Evolutionary conservation across 2,113 vertebrate genomes (phyloP).

Genomic region (Leucoraja erinaceus): DNA sequence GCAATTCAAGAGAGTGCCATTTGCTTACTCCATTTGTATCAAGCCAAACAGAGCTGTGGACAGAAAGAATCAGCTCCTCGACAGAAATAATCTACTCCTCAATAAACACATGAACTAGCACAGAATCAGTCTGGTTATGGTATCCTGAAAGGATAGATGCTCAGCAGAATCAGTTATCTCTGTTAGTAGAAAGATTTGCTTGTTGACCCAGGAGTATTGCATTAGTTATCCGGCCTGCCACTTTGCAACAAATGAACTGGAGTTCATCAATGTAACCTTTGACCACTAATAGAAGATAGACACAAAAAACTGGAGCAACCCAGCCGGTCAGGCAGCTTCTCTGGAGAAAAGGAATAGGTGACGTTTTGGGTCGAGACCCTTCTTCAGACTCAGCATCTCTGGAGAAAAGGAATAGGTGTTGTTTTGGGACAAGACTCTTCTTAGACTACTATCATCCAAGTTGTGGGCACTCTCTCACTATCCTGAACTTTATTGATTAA

Average conservation of each 20-base stretch:
- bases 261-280: not conserved
- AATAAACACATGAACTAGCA: not conserved
- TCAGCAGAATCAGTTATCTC: not conserved
- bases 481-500: too few relatives aligned
- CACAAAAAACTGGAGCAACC: too few relatives aligned
- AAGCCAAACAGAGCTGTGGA: not conserved
- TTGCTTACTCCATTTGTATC: not conserved
- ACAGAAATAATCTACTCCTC: not conserved
- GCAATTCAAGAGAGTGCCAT: constrained; percentile 4
- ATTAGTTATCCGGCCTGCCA: not conserved
- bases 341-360: too few relatives aligned
- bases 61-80: not conserved
- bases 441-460: not conserved
- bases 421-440: too few relatives aligned
- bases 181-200: not conserved
- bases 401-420: too few relatives aligned
- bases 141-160: not conserved
- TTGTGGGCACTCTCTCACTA: not conserved
- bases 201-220: not conserved
- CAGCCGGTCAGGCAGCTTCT: too few relatives aligned
- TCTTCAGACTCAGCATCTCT: too few relatives aligned
- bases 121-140: not conserved
- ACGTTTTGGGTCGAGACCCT: too few relatives aligned
- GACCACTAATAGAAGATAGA: too few relatives aligned
- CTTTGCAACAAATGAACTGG: not conserved